phyloP scores from a whole-genome alignment of 2,797 vertebrate species.

The Lepilemur septentrionalis region DNA sequence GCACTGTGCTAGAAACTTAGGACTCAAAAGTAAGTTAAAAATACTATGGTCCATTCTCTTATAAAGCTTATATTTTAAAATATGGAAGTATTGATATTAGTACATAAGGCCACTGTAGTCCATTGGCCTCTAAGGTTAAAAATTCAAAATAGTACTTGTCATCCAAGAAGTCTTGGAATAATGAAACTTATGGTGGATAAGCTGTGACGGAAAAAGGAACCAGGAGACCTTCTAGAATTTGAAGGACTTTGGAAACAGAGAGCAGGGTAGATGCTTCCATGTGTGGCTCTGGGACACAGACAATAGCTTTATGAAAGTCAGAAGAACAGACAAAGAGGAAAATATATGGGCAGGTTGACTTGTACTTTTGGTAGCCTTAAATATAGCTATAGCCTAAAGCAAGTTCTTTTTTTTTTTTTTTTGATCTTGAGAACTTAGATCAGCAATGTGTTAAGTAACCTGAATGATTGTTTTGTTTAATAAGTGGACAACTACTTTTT shows the following conservation, averaged over 20 bases:
- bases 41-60: neutral
- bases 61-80: neutral
- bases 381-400: neutral
- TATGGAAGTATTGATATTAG: neutral
- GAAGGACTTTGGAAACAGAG: neutral
- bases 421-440: conserved; percentile 18
- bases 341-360: neutral
- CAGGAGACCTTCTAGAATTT: neutral
- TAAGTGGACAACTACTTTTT: conserved; percentile 15
- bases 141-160: neutral
- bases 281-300: neutral
- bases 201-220: neutral
- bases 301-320: neutral
- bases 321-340: neutral
- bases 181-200: neutral
- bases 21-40: conserved; percentile 32
- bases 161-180: neutral
- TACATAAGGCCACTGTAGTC: neutral
- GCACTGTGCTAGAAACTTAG: neutral
- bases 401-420: neutral
- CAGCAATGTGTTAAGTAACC: neutral
- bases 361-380: neutral
- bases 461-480: neutral
- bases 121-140: neutral
- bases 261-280: neutral